A percentile compares a stretch with the other conserved stretches of the same genome.
These are phyloP conservation scores for Tigriopus japonicus DNA, from an alignment of 1,140 invertebrate genomes.

Conservation along the genomic window DNA sequence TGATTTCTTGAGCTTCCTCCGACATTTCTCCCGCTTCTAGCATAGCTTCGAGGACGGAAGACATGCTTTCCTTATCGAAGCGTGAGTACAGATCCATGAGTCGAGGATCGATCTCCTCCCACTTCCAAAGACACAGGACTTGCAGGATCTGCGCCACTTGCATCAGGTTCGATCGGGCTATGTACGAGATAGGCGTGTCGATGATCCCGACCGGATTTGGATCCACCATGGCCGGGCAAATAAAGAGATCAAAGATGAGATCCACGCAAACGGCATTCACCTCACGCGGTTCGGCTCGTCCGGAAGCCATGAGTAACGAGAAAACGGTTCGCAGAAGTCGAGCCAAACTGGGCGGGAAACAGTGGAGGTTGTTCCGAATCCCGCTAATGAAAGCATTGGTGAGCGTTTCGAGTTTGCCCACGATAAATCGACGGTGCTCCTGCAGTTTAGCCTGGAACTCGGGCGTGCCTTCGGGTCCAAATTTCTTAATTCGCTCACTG, in stretches of 20 bases:
- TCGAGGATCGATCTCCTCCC: slow-evolving; percentile 52
- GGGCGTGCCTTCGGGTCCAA: slow-evolving; percentile 48
- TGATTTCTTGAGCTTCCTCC: slow-evolving; percentile 24
- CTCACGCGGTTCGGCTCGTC: slow-evolving; percentile 28
- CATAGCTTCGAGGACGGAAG: slow-evolving; percentile 48
- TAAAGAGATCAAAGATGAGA: slow-evolving; percentile 77
- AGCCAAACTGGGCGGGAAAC: slow-evolving; percentile 57
- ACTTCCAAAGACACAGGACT: slow-evolving; percentile 61
- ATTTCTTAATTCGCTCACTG: slow-evolving; percentile 48
- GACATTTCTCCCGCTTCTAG: slow-evolving; percentile 36
- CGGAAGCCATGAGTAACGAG: slow-evolving; percentile 26
- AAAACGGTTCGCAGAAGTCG: slow-evolving; percentile 39
- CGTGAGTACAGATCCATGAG: slow-evolving; percentile 48
- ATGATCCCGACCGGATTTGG: slow-evolving; percentile 90
- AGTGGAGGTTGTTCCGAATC: slow-evolving; percentile 65
- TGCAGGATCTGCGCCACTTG: slow-evolving; percentile 73
- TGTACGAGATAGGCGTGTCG: slow-evolving; percentile 73
- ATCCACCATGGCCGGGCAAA: slow-evolving; percentile 88
- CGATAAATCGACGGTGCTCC: slow-evolving; percentile 51
- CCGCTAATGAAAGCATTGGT: slow-evolving; percentile 60
- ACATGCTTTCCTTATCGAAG: slow-evolving; percentile 51
- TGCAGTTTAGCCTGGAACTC: slow-evolving; percentile 49
- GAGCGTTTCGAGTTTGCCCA: slow-evolving; percentile 59
- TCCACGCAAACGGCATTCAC: slow-evolving; percentile 66
- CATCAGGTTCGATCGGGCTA: slow-evolving; percentile 78